phyloP scores from a whole-genome alignment of 2,888 invertebrate genomes.

The Keiferia lycopersicella region DNA sequence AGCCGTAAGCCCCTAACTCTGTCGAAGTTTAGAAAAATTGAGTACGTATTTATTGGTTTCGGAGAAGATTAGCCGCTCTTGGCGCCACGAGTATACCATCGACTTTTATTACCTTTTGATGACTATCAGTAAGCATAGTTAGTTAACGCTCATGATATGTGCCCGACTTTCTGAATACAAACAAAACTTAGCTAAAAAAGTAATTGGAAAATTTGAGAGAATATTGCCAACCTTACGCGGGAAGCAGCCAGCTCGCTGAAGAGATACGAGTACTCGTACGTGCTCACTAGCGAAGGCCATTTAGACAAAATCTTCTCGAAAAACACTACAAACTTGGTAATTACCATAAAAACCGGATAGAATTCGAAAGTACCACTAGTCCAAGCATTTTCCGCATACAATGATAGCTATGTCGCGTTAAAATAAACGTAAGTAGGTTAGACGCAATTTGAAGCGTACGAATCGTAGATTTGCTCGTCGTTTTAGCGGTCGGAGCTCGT shows the following conservation, averaged over 20 bases:
- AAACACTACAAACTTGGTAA: constrained; percentile 13
- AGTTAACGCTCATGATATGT: neutral
- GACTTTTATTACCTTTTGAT: neutral
- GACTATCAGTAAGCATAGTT: neutral
- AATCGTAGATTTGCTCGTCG: neutral
- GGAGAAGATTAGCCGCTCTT: constrained; percentile 4
- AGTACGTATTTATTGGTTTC: constrained; percentile 26
- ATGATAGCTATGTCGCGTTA: neutral
- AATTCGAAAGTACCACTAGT: neutral
- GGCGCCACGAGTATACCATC: neutral
- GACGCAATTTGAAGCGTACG: neutral
- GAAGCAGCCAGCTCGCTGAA: neutral
- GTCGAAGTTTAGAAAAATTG: constrained; percentile 26
- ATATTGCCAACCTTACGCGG: no score
- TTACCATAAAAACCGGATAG: constrained; percentile 8
- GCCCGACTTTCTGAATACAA: no score
- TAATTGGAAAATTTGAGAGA: no score
- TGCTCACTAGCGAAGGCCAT: neutral
- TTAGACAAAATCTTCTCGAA: constrained; percentile 8
- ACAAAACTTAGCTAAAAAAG: no score
- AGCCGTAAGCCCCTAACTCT: constrained; percentile 26
- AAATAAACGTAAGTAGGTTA: neutral
- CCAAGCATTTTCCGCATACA: neutral
- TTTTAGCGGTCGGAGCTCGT: neutral
- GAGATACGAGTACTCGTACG: neutral